Evolutionary conservation across 2,113 vertebrate genomes (phyloP).

Genomic region (Psilopogon haemacephalus): DNA sequence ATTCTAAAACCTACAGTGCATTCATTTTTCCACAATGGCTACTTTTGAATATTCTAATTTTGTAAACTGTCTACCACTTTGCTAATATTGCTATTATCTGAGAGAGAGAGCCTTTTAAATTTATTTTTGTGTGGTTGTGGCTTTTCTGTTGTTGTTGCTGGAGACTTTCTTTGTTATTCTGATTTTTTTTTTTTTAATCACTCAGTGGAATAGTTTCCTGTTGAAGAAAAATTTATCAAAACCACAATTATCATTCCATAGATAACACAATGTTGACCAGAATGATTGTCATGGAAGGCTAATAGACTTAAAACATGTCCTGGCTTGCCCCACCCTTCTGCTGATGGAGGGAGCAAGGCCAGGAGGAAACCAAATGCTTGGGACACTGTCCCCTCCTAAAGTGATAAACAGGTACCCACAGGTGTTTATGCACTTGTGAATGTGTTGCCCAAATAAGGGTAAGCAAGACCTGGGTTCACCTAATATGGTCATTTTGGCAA

Average conservation of each 20-base stretch:
- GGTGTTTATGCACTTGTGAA: too few species aligned
- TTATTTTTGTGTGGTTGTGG: background rate
- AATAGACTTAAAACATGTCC: too few species aligned
- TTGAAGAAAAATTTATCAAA: background rate
- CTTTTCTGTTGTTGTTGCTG: background rate
- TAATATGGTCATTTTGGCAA: too few species aligned
- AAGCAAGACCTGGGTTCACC: too few species aligned
- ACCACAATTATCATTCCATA: background rate
- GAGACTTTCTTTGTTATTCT: background rate
- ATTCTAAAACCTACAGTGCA: background rate
- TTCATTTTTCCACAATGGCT: background rate
- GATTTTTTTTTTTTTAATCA: background rate
- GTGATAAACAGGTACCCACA: too few species aligned
- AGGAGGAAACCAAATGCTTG: too few species aligned
- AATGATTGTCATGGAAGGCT: too few species aligned
- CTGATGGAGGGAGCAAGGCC: too few species aligned
- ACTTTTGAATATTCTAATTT: background rate
- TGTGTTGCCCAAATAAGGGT: too few species aligned
- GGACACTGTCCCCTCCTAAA: too few species aligned
- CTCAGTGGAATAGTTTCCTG: background rate
- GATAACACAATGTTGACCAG: background rate
- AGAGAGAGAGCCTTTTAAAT: background rate
- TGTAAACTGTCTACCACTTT: background rate
- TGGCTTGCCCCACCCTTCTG: too few species aligned
- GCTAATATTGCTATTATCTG: background rate